Base-by-base conservation (phyloP, 2,888 invertebrate species). In the Erpobdella octoculata region DNA sequence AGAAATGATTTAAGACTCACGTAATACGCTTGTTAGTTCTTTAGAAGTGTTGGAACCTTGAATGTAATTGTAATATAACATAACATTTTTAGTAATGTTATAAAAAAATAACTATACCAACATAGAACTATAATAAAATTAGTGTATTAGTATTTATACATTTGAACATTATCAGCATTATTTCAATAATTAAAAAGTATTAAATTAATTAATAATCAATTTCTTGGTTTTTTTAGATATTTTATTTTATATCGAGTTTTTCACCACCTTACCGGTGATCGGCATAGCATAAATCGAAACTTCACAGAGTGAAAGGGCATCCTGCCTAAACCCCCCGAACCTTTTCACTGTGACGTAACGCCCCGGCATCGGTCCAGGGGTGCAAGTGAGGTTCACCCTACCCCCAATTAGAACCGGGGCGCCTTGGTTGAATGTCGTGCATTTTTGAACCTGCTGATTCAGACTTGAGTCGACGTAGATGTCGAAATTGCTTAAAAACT, bases 291-390 rank as follows among this genome's bases (percentile, higher is more conserved):
- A 12, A 21, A 64, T 64, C 5, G 6, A 38, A 8, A 68, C 68
- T 28, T 68, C 68, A 33, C 68, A 68, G 15, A 68, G 33, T 18
- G 46, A 41, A 6, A 68, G 35, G 28, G 68, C 68, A 28, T 68
- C 68, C 25, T 31, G 68, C 48, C 68, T 41, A 48, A 68, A 68
- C 6, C 68, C 68, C n/a, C 46, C 68, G 0, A 8, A n/a, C 25
- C 68, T 68, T 25, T 38, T 28, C 33, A 68, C n/a, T 15, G 21
- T 25, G 15, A 68, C 41, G 33, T 46, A 46, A 18, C 46, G 46
- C 15, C 68, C 68, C 25, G 18, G 3, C 15, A 68, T 18, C 5
- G 21, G 46, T 15, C 31, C 46, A 18, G 15, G 46, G 12, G 15
- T 46, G 48, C 31, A 68, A n/a, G 41, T 46, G 21, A 38, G 18